These are phyloP conservation scores for Sycophaga agraensis DNA, from an alignment of 1,140 invertebrate species.

Conservation along the genomic window DNA sequence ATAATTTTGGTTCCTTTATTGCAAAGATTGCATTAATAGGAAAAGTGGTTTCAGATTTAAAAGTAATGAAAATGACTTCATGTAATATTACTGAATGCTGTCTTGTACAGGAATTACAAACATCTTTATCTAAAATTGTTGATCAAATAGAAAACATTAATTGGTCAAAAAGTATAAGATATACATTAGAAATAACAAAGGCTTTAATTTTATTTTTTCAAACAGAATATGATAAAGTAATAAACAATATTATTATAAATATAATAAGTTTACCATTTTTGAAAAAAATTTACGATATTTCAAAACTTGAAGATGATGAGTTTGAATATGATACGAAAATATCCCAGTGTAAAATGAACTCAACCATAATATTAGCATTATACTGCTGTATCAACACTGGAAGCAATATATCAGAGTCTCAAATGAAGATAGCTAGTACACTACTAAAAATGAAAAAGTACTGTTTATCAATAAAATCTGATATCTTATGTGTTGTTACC, in stretches of 20 bases:
- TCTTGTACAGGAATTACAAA: conserved; percentile 18
- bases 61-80: conserved; percentile 32
- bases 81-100: conserved; percentile 20
- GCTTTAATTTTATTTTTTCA: conserved; percentile 37
- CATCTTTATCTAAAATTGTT: conserved; percentile 21
- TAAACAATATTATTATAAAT: conserved; percentile 37
- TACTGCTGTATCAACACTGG: conserved; percentile 34
- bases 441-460: conserved; percentile 39
- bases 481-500: conserved; percentile 34
- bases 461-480: conserved; percentile 25
- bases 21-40: conserved; percentile 35
- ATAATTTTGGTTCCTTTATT: conserved; percentile 32
- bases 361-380: conserved; percentile 29
- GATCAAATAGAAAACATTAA: conserved; percentile 24
- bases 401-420: conserved; percentile 28
- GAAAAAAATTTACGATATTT: conserved; percentile 34
- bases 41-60: conserved; percentile 35
- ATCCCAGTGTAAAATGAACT: conserved; percentile 23
- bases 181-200: conserved; percentile 32
- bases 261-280: conserved; percentile 30
- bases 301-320: conserved; percentile 28
- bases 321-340: background rate
- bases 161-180: conserved; percentile 27
- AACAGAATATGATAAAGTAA: conserved; percentile 26
- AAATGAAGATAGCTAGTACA: conserved; percentile 34